Conservation (phyloP, 1,140 invertebrate species). For the Micrasema minimum region DNA sequence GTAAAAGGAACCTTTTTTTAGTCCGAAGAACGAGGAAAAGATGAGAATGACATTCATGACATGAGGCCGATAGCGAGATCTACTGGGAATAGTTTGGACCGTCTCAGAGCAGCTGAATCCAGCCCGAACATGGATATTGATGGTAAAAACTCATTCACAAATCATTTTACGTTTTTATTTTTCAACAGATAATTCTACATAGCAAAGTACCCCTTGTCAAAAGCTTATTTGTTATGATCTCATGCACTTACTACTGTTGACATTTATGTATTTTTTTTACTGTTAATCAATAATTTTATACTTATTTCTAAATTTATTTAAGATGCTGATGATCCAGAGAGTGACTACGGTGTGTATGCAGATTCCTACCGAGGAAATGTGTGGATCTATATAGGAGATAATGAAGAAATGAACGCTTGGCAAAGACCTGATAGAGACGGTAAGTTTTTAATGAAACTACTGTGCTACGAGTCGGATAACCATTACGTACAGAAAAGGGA, state of each 20-base stretch:
- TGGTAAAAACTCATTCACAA: no score
- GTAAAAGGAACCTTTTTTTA: no score
- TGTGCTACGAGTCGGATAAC: no score
- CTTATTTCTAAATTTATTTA: conserved; percentile 14
- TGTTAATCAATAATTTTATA: no score
- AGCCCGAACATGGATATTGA: conserved; percentile 74
- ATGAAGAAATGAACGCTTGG: conserved; percentile 78
- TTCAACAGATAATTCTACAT: no score
- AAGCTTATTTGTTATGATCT: neutral
- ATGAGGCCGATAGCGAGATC: conserved; percentile 75
- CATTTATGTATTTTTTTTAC: no score
- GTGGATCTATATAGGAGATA: conserved; percentile 82
- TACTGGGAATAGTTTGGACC: conserved; percentile 78
- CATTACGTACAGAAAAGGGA: no score
- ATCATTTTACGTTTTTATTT: no score
- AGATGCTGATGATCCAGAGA: conserved; percentile 71
- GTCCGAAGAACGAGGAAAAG: conserved; percentile 82
- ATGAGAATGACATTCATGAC: conserved; percentile 72
- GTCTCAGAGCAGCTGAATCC: conserved; percentile 73
- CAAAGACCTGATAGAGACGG: conserved; percentile 62
- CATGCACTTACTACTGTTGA: no score
- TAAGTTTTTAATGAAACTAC: neutral
- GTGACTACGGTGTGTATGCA: conserved; percentile 74
- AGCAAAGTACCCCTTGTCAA: neutral
- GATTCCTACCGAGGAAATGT: conserved; percentile 76